Conservation (phyloP, 92 coral and sea anemone species). For the Phenganax stokvisi region DNA sequence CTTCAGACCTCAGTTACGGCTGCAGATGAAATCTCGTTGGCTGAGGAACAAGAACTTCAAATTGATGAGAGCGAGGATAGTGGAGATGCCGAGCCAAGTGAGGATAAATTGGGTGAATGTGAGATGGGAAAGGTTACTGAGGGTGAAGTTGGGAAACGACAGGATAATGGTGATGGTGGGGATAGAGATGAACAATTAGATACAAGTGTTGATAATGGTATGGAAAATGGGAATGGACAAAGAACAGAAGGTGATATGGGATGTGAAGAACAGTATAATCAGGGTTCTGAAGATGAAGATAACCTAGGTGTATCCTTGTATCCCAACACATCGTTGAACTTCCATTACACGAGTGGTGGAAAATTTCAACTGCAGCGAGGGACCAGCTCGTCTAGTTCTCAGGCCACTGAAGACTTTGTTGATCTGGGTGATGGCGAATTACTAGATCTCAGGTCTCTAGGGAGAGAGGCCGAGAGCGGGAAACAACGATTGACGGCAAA, state of each 20-base stretch:
- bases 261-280: conserved; percentile 46
- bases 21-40: conserved; percentile 16
- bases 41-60: conserved; percentile 69
- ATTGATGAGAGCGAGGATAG: conserved; percentile 54
- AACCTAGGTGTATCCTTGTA: conserved; percentile 28
- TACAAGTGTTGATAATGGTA: neutral
- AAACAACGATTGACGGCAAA: conserved; percentile 65
- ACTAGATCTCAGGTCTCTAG: conserved; percentile 42
- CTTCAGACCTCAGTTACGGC: conserved; percentile 16
- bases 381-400: conserved; percentile 56
- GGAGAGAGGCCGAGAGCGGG: conserved; percentile 47
- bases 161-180: conserved; percentile 25
- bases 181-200: conserved; percentile 15
- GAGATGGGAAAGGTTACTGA: neutral
- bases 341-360: conserved; percentile 73
- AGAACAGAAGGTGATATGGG: conserved; percentile 3
- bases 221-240: neutral
- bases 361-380: conserved; percentile 85
- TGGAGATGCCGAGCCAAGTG: conserved; percentile 20
- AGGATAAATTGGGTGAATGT: conserved; percentile 12
- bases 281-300: conserved; percentile 37
- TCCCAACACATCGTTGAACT: conserved; percentile 84
- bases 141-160: neutral
- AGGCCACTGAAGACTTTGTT: conserved; percentile 50
- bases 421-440: conserved; percentile 48